Evolutionary conservation across 64 coral and sea anemone species (phyloP), one percentile per base, ranked within the genome.

Genomic region (Montipora sp.): DNA sequence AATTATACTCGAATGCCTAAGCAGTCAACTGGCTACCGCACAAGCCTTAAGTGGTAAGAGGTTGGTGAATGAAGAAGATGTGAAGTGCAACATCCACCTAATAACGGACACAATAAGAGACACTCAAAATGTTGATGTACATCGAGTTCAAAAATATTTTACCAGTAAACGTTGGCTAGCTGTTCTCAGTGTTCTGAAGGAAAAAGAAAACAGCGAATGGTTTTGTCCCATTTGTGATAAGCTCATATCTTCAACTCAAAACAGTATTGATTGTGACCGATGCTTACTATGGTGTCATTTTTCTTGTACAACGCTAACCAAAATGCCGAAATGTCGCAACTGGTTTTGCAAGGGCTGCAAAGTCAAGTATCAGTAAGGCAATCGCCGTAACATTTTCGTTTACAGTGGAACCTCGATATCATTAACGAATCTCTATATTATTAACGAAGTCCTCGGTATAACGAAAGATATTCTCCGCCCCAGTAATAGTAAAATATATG

Each of bases 271-370:
- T 82, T 82, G 77, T 83, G 89, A 91, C 19, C 59, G 89, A 44
- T 89, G 92, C 46, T 81, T 88, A 57, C 12, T 93, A 51, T 93
- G 92, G 92, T 93, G 16, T 73, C 84, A 88, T 77, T 93, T 93
- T 74, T 44, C 48, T 15, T 93, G 83, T 70, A 73, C 84, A 79
- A 58, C 91, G 14, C 50, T 93, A 77, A 93, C 18, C 16, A 77
- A 69, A 47, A 65, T 44, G 48, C 90, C 82, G 2, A 87, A 92
- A 92, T 50, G 24, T 47, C 51, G 91, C 61, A 93, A 93, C 91
- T 93, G 91, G 83, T 93, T 93, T 88, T 88, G 91, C 51, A 93
- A 87, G 49, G 16, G 70, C 59, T 93, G 75, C 49, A 93, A 68
- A 88, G 22, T 44, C 24, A 92, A 92, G 70, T 92, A 76, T 84